These are phyloP conservation scores for Mastomys coucha DNA, from an alignment of 2,113 vertebrate genomes.

Conservation along the genomic window DNA sequence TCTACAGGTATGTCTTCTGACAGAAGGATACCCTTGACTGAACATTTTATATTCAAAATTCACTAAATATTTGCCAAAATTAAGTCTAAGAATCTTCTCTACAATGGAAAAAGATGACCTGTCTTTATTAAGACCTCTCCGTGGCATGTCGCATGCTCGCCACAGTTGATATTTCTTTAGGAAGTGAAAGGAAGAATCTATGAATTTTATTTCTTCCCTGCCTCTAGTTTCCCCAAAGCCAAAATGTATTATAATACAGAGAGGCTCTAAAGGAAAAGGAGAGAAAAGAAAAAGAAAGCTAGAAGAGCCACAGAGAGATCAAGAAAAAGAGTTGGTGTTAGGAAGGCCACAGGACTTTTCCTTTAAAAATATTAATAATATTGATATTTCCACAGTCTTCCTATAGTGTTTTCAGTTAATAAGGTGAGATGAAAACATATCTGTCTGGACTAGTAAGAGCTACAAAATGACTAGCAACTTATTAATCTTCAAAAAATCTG, in stretches of 20 bases:
- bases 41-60: constrained; percentile 9
- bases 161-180: neutral
- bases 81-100: neutral
- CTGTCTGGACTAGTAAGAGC: constrained; percentile 41
- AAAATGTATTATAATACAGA: constrained; percentile 49
- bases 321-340: neutral
- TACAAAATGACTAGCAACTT: constrained; percentile 68
- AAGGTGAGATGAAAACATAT: constrained; percentile 53
- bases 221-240: constrained; percentile 32
- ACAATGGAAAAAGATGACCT: neutral
- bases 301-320: neutral
- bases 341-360: neutral
- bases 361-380: constrained; percentile 21
- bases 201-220: constrained; percentile 7
- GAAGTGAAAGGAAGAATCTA: constrained; percentile 36
- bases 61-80: constrained; percentile 11
- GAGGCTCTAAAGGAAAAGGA: neutral
- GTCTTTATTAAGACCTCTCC: neutral
- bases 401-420: constrained; percentile 32
- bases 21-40: neutral
- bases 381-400: neutral
- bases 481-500: constrained; percentile 70
- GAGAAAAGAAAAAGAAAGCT: neutral
- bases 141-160: neutral
- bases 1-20: neutral